Conservation (phyloP, 2,888 invertebrate genomes). For the Torymus auratus region DNA sequence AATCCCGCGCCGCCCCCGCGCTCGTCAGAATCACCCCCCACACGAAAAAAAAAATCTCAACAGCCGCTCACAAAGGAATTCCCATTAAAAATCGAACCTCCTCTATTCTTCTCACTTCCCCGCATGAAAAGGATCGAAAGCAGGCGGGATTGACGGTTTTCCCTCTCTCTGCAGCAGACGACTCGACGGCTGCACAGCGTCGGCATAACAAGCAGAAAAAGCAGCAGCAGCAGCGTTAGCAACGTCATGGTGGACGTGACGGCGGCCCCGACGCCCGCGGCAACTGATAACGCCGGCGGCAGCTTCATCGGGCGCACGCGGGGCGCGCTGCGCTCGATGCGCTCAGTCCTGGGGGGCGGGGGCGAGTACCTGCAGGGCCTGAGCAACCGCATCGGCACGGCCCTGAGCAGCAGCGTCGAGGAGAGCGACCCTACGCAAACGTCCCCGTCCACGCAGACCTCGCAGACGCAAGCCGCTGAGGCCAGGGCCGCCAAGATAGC, state of each 20-base stretch:
- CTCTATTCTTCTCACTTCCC: too few relatives aligned
- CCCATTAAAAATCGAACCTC: too few relatives aligned
- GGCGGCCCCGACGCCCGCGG: slow-evolving; percentile 63
- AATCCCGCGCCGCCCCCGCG: too few relatives aligned
- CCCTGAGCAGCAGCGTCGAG: slow-evolving; percentile 73
- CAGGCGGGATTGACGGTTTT: too few relatives aligned
- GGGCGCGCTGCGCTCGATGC: slow-evolving; percentile 73
- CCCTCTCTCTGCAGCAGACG: too few relatives aligned
- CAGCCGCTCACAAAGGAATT: too few relatives aligned
- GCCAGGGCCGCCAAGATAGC: slow-evolving; percentile 5
- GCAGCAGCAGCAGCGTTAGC: background rate
- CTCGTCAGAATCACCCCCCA: too few relatives aligned
- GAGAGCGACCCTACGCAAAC: slow-evolving; percentile 70
- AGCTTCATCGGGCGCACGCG: slow-evolving; percentile 71
- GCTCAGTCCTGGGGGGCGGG: slow-evolving; percentile 73
- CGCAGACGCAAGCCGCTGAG: slow-evolving; percentile 53
- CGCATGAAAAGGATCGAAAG: too few relatives aligned
- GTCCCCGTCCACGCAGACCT: slow-evolving; percentile 63
- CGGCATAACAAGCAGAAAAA: too few relatives aligned
- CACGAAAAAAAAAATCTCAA: too few relatives aligned
- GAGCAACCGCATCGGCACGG: slow-evolving; percentile 73
- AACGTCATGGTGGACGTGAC: slow-evolving; percentile 70
- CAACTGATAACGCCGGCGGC: slow-evolving; percentile 1
- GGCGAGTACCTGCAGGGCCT: slow-evolving; percentile 75
- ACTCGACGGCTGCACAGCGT: too few relatives aligned